Percentiles rank a stretch among this genome's conserved stretches.
Evolutionary conservation across 2,797 vertebrate species (phyloP).

Genomic region (Etheostoma perlongum): DNA sequence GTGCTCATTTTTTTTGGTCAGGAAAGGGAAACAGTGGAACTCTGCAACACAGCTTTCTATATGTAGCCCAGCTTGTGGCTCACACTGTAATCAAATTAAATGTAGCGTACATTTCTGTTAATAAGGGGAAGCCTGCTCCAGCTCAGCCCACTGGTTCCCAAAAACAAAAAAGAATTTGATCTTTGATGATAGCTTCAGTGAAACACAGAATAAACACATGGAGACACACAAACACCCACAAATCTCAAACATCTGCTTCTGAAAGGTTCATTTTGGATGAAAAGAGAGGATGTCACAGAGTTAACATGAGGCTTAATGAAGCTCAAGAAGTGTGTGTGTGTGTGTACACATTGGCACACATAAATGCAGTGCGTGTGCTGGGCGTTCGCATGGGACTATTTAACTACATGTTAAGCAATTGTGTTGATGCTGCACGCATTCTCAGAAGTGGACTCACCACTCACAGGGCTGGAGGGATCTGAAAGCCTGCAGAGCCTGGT

Average conservation of each 20-base stretch:
- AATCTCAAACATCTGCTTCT: conserved; percentile 71
- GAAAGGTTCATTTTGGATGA: conserved; percentile 69
- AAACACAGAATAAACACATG: conserved; percentile 65
- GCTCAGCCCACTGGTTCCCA: conserved; percentile 75
- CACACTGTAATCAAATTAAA: conserved; percentile 73
- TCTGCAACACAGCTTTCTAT: conserved; percentile 44
- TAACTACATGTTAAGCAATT: conserved; percentile 62
- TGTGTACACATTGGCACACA: conserved; percentile 52
- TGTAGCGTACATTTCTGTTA: conserved; percentile 73
- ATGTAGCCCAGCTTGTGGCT: conserved; percentile 56
- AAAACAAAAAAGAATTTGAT: conserved; percentile 69
- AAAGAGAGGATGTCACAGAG: conserved; percentile 64
- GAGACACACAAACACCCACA: conserved; percentile 60
- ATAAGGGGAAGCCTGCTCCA: conserved; percentile 69
- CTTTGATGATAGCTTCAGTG: conserved; percentile 68
- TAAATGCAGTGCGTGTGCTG: conserved; percentile 36
- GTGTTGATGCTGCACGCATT: conserved; percentile 55
- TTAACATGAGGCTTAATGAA: conserved; percentile 59
- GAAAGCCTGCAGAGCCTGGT: conserved; percentile 94
- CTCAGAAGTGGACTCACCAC: conserved; percentile 85
- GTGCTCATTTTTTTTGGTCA: conserved; percentile 34
- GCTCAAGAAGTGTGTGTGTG: conserved; percentile 59
- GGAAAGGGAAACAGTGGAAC: conserved; percentile 20
- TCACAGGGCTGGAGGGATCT: conserved; percentile 95
- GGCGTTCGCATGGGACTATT: conserved; percentile 65